Conservation (phyloP, 2,888 invertebrate genomes). For the Hirtodrosophila trivittata region DNA sequence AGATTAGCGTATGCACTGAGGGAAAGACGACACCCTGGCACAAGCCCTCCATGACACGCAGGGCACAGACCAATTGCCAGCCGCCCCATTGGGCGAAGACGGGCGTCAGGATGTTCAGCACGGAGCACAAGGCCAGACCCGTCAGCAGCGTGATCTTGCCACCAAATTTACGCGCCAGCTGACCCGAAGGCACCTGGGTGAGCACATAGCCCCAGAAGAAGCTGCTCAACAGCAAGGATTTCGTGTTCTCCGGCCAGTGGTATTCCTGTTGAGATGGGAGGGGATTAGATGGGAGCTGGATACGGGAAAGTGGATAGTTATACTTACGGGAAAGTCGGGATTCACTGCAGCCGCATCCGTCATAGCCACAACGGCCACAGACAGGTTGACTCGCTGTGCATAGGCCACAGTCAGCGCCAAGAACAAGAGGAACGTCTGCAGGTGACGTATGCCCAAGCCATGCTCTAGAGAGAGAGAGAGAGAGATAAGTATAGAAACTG, state of each 20-base stretch:
- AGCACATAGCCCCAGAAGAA: constrained; percentile 89
- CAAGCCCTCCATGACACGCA: constrained; percentile 88
- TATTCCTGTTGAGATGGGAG: constrained; percentile 85
- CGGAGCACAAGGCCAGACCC: constrained; percentile 86
- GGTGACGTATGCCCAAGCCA: constrained; percentile 86
- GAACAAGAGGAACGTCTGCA: constrained; percentile 87
- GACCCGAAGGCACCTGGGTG: constrained; percentile 87
- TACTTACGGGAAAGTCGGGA: constrained; percentile 78
- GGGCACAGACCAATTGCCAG: constrained; percentile 86
- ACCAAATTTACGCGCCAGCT: constrained; percentile 89
- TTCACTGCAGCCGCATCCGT: constrained; percentile 84
- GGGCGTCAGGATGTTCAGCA: constrained; percentile 88
- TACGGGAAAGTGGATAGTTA: background rate
- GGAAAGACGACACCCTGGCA: constrained; percentile 89
- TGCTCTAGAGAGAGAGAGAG: constrained; percentile 53
- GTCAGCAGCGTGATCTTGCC: constrained; percentile 87
- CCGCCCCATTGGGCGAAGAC: constrained; percentile 87
- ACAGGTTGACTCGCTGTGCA: constrained; percentile 88
- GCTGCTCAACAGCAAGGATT: constrained; percentile 86
- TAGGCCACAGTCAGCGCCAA: constrained; percentile 87
- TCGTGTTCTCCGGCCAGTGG: constrained; percentile 85
- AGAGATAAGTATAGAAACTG: background rate
- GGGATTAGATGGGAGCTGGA: background rate
- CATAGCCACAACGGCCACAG: constrained; percentile 91
- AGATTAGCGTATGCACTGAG: constrained; percentile 87